These are phyloP conservation scores for Plectus sambesii DNA, from an alignment of 1,140 invertebrate genomes.

Conservation along the genomic window DNA sequence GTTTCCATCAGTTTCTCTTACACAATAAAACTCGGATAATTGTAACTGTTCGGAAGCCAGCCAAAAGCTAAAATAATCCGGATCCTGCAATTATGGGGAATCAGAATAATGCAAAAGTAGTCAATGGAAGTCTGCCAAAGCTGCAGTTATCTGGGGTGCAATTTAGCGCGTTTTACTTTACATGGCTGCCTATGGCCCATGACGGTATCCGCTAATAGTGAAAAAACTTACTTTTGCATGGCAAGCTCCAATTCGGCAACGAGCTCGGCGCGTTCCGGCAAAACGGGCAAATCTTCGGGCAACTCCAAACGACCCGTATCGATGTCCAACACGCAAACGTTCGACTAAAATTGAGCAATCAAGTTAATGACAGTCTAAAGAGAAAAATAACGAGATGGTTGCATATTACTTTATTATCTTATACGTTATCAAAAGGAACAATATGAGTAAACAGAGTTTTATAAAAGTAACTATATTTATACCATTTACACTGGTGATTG, in stretches of 20 bases:
- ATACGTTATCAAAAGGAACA: too few relatives aligned
- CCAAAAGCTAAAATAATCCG: too few relatives aligned
- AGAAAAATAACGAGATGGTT: background rate
- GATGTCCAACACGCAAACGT: slow-evolving; percentile 87
- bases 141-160: too few relatives aligned
- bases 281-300: slow-evolving; percentile 83
- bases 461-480: too few relatives aligned
- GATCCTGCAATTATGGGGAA: too few relatives aligned
- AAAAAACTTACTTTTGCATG: slow-evolving; percentile 49
- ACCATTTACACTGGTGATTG: too few relatives aligned
- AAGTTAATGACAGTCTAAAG: background rate
- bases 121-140: too few relatives aligned
- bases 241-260: slow-evolving; percentile 32
- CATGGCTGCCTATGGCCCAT: background rate
- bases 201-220: slow-evolving; percentile 22
- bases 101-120: too few relatives aligned
- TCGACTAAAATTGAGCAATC: slow-evolving; percentile 52
- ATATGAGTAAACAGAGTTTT: slow-evolving; percentile 44
- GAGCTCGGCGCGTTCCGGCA: slow-evolving; percentile 78
- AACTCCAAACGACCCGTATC: slow-evolving; percentile 78
- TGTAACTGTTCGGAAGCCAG: too few relatives aligned
- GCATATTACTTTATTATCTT: background rate
- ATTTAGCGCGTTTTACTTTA: too few relatives aligned
- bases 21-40: too few relatives aligned
- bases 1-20: too few relatives aligned